Evolutionary conservation across 1,140 invertebrate genomes (phyloP), one percentile per base, ranked within the genome.

Genomic region (Sitophilus oryzae): DNA sequence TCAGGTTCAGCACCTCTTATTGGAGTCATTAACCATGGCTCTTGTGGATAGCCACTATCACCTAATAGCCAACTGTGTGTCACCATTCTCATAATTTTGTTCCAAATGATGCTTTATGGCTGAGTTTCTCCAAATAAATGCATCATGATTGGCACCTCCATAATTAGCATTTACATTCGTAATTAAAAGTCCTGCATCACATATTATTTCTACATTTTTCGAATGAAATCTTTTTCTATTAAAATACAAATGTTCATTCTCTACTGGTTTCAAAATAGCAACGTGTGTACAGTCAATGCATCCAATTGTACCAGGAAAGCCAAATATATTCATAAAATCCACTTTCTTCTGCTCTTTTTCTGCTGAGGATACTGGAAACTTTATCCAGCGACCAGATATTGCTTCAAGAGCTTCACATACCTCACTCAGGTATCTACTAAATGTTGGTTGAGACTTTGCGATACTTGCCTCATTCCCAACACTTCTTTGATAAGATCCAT

Each of bases 281-380:
- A 66, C 35, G 44, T 67, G 63, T 11, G 65, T 68, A 52, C 66
- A 66, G 38, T 69, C 66, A 10, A 70, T 62, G 34, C 59, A 61
- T 36, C 68, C 9, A 20, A 8, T 43, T n/a, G n/a, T n/a, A n/a
- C n/a, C n/a, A n/a, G n/a, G n/a, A n/a, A n/a, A n/a, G n/a, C n/a
- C n/a, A n/a, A n/a, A n/a, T n/a, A n/a, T n/a, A n/a, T n/a, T n/a
- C n/a, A n/a, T n/a, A n/a, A n/a, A n/a, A n/a, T n/a, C n/a, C n/a
- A n/a, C n/a, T 43, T 43, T 4, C 21, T 43, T 43, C 21, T 20
- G 18, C 21, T 20, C 16, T 43, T 43, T 19, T 43, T 14, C 3
- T 3, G 41, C 18, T 43, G 41, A 20, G 41, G 18, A 20, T 5
- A 15, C 16, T 22, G 18, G 41, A 10, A 14, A 9, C 20, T n/a